These are phyloP conservation scores for Pseudonaja textilis DNA, from an alignment of 2,113 vertebrate species.

Conservation along the genomic window DNA sequence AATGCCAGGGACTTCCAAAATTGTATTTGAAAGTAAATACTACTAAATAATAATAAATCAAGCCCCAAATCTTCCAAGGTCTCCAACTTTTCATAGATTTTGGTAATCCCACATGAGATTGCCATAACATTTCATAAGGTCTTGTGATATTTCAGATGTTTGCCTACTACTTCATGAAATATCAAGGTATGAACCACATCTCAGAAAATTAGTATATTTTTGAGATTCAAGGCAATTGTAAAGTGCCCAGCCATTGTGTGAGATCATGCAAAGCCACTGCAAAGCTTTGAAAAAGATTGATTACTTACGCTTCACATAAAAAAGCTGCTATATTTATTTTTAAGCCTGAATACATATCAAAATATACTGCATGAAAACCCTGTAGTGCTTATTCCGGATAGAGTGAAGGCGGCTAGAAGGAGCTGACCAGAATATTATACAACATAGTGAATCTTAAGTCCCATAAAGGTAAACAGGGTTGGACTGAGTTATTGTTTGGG, in stretches of 20 bases:
- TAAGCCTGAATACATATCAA: background rate
- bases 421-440: background rate
- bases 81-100: background rate
- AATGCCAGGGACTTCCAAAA: background rate
- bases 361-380: background rate
- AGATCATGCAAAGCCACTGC: background rate
- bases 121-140: background rate
- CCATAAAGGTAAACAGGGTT: background rate
- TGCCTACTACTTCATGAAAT: background rate
- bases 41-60: background rate
- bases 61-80: background rate
- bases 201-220: background rate
- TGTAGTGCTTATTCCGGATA: background rate
- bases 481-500: background rate
- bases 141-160: background rate
- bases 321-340: background rate
- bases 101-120: background rate
- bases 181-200: background rate
- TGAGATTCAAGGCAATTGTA: background rate
- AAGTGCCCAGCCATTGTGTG: background rate
- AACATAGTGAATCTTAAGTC: background rate
- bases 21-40: background rate
- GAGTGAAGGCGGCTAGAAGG: background rate
- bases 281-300: background rate
- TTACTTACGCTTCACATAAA: background rate